Evolutionary conservation across 2,888 invertebrate genomes (phyloP).

Genomic region (Macroteleia sp.): DNA sequence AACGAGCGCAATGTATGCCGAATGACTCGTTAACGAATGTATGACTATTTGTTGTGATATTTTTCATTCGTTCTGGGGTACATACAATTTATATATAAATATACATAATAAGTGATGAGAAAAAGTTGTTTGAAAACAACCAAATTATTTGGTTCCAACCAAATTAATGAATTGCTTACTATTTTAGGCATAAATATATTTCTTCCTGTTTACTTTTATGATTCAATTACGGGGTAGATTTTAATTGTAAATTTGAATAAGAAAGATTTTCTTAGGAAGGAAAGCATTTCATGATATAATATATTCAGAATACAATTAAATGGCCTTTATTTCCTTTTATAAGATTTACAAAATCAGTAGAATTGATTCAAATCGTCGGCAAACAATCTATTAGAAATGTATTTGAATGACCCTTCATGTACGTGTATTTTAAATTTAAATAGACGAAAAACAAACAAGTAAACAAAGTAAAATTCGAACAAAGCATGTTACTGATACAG

Average conservation of each 20-base stretch:
- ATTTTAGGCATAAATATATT: background rate
- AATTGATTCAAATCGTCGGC: constrained; percentile 37
- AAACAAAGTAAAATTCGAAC: too few species aligned
- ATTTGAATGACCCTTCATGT: constrained; percentile 34
- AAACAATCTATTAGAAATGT: constrained; percentile 29
- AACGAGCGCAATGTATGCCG: constrained; percentile 37
- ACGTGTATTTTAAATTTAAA: too few species aligned
- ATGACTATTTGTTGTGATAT: constrained; percentile 54
- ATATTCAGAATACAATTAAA: background rate
- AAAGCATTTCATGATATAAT: background rate
- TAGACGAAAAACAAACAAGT: too few species aligned
- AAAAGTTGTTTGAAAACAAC: constrained; percentile 30
- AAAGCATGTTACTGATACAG: too few species aligned
- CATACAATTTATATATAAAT: constrained; percentile 24
- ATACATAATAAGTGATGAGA: constrained; percentile 9
- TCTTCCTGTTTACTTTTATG: background rate
- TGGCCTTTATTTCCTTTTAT: background rate
- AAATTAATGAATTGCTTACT: too few species aligned
- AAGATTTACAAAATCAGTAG: constrained; percentile 6
- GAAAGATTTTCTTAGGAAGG: background rate
- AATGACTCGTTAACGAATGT: constrained; percentile 44
- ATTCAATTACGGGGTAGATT: constrained; percentile 1
- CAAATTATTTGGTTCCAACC: constrained; percentile 27
- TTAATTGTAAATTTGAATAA: constrained; percentile 8
- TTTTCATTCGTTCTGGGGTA: constrained; percentile 45